Conservation (phyloP, 2,113 vertebrate genomes). For the Syrmaticus mikado region DNA sequence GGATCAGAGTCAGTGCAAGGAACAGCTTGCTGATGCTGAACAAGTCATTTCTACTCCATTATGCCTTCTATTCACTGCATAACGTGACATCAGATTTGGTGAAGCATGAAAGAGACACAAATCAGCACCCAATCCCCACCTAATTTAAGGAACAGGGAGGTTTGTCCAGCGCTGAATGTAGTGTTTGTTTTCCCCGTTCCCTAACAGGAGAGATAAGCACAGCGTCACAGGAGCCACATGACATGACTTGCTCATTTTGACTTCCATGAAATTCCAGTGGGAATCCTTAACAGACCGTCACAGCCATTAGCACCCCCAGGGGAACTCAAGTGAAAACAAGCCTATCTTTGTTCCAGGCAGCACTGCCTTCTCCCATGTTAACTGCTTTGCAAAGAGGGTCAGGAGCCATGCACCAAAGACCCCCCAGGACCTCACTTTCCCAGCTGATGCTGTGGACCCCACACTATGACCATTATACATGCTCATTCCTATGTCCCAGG, state of each 20-base stretch:
- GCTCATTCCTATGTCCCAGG: background rate
- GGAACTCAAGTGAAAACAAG: background rate
- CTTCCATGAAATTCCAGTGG: background rate
- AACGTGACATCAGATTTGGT: background rate
- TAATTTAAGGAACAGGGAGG: background rate
- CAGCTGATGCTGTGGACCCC: background rate
- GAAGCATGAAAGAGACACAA: background rate
- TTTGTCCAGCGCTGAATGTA: background rate
- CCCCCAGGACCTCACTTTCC: fast-evolving
- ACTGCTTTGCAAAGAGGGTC: background rate
- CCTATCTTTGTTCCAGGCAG: background rate
- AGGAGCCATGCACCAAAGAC: background rate
- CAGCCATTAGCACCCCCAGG: background rate
- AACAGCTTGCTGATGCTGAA: background rate
- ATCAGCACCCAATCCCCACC: background rate
- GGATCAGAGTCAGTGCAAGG: background rate
- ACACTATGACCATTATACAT: background rate
- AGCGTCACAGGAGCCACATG: background rate
- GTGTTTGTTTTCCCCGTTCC: background rate
- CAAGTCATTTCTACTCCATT: background rate
- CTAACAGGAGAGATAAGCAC: background rate
- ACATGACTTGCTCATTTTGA: background rate
- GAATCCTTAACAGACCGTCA: background rate
- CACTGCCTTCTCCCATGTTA: background rate
- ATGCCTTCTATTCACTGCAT: background rate